phyloP scores from a whole-genome alignment of 2,888 invertebrate genomes.

The Tridacna crocea region DNA sequence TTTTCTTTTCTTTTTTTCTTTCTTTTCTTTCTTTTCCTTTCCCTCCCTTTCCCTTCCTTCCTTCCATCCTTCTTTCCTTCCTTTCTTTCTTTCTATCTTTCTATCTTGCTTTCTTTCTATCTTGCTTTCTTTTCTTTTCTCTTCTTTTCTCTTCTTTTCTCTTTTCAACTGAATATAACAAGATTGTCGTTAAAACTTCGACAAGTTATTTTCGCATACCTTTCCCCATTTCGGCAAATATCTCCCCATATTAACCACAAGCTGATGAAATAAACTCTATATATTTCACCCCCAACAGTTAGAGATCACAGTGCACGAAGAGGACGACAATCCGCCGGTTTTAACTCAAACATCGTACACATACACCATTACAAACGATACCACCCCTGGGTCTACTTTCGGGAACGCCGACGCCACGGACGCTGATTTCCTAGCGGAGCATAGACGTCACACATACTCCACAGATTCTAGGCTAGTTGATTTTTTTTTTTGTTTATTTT shows the following conservation, averaged over 20 bases:
- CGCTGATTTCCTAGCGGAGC: slow-evolving; percentile 43
- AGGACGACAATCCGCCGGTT: slow-evolving; percentile 61
- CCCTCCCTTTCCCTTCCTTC: background rate
- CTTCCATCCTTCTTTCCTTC: background rate
- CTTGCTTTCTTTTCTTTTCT: too few species aligned
- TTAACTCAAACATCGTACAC: slow-evolving; percentile 45
- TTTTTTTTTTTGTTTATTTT: background rate
- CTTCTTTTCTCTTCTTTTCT: background rate
- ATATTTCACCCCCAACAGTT: slow-evolving; percentile 15
- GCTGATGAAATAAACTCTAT: too few species aligned
- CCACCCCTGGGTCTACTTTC: slow-evolving; percentile 26
- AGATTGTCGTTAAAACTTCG: too few species aligned
- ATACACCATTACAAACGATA: slow-evolving; percentile 42
- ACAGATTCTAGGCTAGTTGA: slow-evolving; percentile 27
- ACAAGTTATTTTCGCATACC: too few species aligned
- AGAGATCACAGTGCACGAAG: slow-evolving; percentile 49
- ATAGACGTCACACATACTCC: slow-evolving; percentile 43
- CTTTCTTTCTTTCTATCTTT: background rate
- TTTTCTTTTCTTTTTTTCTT: background rate
- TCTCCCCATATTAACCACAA: too few species aligned
- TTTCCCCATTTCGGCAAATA: too few species aligned
- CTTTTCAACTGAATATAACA: too few species aligned
- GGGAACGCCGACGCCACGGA: slow-evolving; percentile 49
- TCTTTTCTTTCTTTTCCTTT: background rate
- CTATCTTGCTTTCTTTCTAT: too few species aligned